Evolutionary conservation across 2,797 vertebrate species (phyloP).

Genomic region (Crax fasciolata): DNA sequence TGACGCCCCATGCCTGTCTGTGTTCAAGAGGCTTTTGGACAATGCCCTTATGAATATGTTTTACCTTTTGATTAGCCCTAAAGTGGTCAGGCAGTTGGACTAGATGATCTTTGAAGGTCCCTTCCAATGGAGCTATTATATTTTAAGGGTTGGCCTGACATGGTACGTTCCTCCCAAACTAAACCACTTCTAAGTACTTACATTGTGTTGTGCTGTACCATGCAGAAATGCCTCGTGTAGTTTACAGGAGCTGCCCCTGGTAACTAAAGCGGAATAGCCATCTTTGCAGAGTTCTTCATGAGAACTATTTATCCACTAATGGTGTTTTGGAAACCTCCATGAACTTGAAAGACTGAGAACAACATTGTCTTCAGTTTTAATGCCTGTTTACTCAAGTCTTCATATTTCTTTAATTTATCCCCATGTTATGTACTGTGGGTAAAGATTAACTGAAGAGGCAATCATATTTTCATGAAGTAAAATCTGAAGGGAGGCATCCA

Average conservation of each 20-base stretch:
- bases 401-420: background rate
- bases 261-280: background rate
- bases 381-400: background rate
- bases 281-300: background rate
- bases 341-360: background rate
- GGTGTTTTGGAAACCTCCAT: background rate
- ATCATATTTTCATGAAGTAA: background rate
- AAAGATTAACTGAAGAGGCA: background rate
- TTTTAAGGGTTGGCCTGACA: background rate
- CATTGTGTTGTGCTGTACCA: background rate
- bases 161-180: background rate
- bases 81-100: background rate
- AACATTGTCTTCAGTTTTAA: background rate
- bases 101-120: background rate
- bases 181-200: background rate
- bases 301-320: background rate
- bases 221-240: background rate
- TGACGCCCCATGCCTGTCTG: background rate
- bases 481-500: background rate
- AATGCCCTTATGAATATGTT: background rate
- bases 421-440: accelerated
- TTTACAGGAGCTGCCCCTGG: background rate
- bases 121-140: too few species aligned
- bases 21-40: background rate
- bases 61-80: background rate